Conservation (phyloP, 1,140 invertebrate genomes). For the Musca vetustissima region DNA sequence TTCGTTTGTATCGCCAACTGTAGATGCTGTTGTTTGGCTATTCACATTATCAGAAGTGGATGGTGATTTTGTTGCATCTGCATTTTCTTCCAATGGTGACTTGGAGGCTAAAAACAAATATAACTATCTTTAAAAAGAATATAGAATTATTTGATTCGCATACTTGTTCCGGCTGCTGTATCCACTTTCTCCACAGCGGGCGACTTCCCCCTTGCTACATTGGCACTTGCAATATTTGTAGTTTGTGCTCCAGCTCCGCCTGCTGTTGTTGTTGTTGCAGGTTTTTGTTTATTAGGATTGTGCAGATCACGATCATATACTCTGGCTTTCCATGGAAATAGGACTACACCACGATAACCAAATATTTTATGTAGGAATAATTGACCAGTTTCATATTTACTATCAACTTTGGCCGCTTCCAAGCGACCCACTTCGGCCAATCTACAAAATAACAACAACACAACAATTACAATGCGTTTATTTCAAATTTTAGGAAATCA, state of each 20-base stretch:
- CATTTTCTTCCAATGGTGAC: no score
- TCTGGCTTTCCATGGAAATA: constrained; percentile 93
- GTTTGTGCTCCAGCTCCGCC: constrained; percentile 34
- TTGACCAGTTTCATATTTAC: constrained; percentile 94
- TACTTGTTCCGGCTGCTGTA: background rate
- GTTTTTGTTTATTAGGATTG: constrained; percentile 55
- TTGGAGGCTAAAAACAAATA: no score
- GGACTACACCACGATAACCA: constrained; percentile 91
- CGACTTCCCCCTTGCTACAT: constrained; percentile 16
- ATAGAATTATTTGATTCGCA: background rate
- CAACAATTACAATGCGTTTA: background rate
- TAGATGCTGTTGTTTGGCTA: no score
- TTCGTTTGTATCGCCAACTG: constrained; percentile 6
- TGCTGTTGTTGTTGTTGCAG: constrained; percentile 38
- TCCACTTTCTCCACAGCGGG: constrained; percentile 8
- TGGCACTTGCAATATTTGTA: constrained; percentile 28
- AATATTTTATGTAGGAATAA: constrained; percentile 93
- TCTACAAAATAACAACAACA: constrained; percentile 43
- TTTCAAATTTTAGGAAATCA: no score
- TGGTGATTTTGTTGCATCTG: background rate
- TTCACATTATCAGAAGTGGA: background rate
- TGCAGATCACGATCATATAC: constrained; percentile 91
- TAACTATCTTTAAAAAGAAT: background rate
- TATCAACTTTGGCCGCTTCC: constrained; percentile 79
- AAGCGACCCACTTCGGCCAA: constrained; percentile 64